Base-by-base conservation (phyloP, 2,888 invertebrate species). In the Agrotis clavis region DNA sequence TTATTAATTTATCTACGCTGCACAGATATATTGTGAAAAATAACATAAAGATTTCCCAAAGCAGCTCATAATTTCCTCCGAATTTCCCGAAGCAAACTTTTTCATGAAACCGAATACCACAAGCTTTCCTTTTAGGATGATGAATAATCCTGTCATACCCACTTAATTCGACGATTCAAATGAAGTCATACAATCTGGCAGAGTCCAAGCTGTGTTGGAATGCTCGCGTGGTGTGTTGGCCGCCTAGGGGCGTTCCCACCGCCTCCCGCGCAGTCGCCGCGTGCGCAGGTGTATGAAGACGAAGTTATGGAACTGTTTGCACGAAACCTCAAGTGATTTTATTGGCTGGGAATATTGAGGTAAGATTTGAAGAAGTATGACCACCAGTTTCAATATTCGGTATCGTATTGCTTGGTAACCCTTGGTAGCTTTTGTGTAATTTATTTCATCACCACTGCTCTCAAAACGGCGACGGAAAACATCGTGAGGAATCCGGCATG, bases 211-310 rank as follows among this genome's bases (percentile, higher is more conserved):
- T 47, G 21, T 21, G 6, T n/a, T 25, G 71, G 76, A 71, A 77
- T 79, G 79, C 66, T 79, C 53, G 79, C 48, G 65, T 65, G 76
- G 73, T 62, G 41, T 47, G 51, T 30, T 47, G 21, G 25, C 3
- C n/a, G 79, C 76, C 79, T 64, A 11, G 64, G 73, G 83, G 50
- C 54, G 74, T 72, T 74, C 71, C 54, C 74, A 72, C 54, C 18
- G 73, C 25, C 19, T 21, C 25, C 13, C 14, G 30, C 71, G 14
- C 21, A 9, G 18, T 13, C 61, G 4, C 7, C 30, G 14, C 45
- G 69, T 54, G 67, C 65, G 57, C 71, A 64, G 16, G 54, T 61
- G 72, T 60, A 62, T 48, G 25, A 53, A 67, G 53, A 63, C 66
- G 62, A 78, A 77, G 61, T 78, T 48, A 69, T n/a, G 7, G n/a